Percentiles rank a stretch among this genome's conserved stretches.
Conservation (phyloP, 2,888 invertebrate genomes). For the Caenorhabditis imperialis region DNA sequence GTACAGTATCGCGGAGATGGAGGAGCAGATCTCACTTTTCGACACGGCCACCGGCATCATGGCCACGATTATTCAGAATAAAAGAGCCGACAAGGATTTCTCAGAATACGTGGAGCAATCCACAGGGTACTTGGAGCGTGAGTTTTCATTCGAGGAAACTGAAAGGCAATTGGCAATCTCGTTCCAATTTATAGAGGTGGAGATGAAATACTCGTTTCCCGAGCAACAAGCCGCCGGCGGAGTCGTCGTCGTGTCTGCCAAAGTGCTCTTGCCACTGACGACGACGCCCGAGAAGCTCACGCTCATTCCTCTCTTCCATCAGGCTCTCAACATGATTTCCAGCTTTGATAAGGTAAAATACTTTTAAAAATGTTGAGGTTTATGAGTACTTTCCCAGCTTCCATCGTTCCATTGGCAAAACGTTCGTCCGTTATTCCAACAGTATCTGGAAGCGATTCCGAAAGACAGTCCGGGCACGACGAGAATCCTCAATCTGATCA, state of each 20-base stretch:
- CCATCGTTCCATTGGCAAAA: constrained; percentile 7
- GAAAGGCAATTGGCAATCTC: too few relatives aligned
- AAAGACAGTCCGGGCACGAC: constrained; percentile 8
- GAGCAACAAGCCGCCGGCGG: constrained; percentile 21
- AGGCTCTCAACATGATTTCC: constrained; percentile 9
- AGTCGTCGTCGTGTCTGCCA: constrained; percentile 4
- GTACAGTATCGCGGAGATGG: too few relatives aligned
- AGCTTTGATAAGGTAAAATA: constrained; percentile 13
- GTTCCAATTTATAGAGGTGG: not conserved
- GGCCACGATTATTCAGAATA: not conserved
- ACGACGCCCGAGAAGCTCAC: not conserved
- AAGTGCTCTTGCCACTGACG: not conserved
- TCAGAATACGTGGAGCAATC: not conserved
- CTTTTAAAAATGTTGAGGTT: too few relatives aligned
- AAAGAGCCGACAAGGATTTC: not conserved
- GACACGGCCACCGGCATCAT: not conserved
- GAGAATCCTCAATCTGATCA: constrained; percentile 1
- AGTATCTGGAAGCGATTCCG: constrained; percentile 17
- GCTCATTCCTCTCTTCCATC: constrained; percentile 9
- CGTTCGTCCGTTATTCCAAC: constrained; percentile 13
- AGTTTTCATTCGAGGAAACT: too few relatives aligned
- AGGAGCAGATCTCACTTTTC: not conserved
- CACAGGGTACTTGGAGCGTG: too few relatives aligned
- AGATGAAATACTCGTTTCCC: not conserved
- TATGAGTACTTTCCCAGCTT: constrained; percentile 14